phyloP scores from a whole-genome alignment of 2,888 invertebrate species.

The Amiota minor region DNA sequence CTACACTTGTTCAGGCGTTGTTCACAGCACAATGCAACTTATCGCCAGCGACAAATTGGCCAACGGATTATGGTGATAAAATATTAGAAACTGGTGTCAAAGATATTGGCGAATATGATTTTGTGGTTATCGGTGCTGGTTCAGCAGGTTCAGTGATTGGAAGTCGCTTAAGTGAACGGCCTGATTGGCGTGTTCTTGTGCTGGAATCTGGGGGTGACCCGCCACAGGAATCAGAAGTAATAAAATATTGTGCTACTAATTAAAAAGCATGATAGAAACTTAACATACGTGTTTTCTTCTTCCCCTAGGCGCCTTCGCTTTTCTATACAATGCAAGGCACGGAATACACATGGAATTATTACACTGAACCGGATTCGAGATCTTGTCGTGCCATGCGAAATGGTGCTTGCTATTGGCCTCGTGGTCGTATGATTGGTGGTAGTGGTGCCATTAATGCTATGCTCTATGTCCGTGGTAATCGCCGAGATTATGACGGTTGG shows the following conservation, averaged over 20 bases:
- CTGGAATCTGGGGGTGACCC: slow-evolving; percentile 76
- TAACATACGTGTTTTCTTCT: background rate
- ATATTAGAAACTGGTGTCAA: slow-evolving; percentile 61
- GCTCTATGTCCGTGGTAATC: slow-evolving; percentile 79
- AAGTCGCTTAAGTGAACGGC: slow-evolving; percentile 74
- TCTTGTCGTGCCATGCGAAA: slow-evolving; percentile 56
- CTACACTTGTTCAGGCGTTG: slow-evolving; percentile 76
- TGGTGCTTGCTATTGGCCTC: slow-evolving; percentile 75
- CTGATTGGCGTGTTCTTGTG: slow-evolving; percentile 73
- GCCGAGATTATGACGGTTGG: slow-evolving; percentile 80
- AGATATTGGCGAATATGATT: slow-evolving; percentile 67
- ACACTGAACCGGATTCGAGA: slow-evolving; percentile 55
- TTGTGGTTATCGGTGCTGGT: slow-evolving; percentile 75
- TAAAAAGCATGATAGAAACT: background rate
- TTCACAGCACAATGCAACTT: slow-evolving; percentile 78
- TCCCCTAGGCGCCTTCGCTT: slow-evolving; percentile 56
- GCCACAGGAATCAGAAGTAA: slow-evolving; percentile 71
- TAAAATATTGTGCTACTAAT: slow-evolving; percentile 15
- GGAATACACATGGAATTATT: slow-evolving; percentile 62
- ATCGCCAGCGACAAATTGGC: slow-evolving; percentile 75
- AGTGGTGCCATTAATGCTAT: slow-evolving; percentile 79
- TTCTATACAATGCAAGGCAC: slow-evolving; percentile 57
- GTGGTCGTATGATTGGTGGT: slow-evolving; percentile 81
- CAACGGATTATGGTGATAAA: slow-evolving; percentile 73
- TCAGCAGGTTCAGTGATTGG: slow-evolving; percentile 75